Percentiles rank a stretch among this genome's conserved stretches.
These are phyloP conservation scores for Aurelia aurita complex sp. Pacific DNA, from an alignment of 30 jellyfish, hydroid and myxozoan species.

Conservation along the genomic window DNA sequence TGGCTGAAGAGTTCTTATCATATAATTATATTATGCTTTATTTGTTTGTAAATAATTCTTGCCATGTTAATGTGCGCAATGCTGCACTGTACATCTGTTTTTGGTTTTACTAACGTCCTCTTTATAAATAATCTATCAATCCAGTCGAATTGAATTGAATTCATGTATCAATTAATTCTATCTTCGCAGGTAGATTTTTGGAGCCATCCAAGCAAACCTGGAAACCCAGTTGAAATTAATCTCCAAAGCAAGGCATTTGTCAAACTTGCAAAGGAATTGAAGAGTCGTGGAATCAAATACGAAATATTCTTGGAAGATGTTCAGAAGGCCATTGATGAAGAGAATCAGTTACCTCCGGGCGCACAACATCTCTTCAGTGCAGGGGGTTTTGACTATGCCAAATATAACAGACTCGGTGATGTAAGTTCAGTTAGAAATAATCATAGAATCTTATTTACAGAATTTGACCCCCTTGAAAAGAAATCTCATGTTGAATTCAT, in stretches of 20 bases:
- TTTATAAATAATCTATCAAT: too few relatives aligned
- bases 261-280: constrained; percentile 45
- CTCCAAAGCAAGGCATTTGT: constrained; percentile 38
- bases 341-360: constrained; percentile 21
- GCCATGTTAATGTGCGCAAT: too few relatives aligned
- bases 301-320: constrained; percentile 73
- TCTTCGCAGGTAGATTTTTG: constrained; percentile 83
- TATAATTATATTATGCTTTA: too few relatives aligned
- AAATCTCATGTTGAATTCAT: too few relatives aligned
- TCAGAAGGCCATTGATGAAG: constrained; percentile 77
- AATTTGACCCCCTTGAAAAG: too few relatives aligned
- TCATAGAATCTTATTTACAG: too few relatives aligned
- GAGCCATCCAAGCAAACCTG: constrained; percentile 80
- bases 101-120: too few relatives aligned
- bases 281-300: constrained; percentile 58
- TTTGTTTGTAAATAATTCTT: too few relatives aligned
- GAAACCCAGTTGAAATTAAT: constrained; percentile 75
- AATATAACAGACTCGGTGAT: constrained; percentile 55
- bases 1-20: too few relatives aligned
- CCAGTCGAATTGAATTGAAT: neutral
- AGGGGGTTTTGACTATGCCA: constrained; percentile 67
- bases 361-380: constrained; percentile 38
- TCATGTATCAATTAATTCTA: neutral
- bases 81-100: too few relatives aligned
- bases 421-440: constrained; percentile 27